Base-by-base conservation (phyloP, 2,797 vertebrate genomes). In the Platyrinchus mystaceus region DNA sequence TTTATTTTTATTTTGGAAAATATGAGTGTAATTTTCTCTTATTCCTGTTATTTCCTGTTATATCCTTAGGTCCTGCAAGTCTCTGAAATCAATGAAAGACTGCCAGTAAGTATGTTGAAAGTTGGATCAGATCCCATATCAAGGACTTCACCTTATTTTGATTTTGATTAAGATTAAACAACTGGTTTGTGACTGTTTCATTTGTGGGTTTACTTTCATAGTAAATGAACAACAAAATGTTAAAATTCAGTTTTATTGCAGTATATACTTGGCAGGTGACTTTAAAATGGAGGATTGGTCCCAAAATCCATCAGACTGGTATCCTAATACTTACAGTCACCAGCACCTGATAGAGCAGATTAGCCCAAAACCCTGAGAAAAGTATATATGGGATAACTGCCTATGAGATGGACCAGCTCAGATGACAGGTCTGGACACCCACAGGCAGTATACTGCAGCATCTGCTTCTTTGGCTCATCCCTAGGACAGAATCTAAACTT, bases 361-460 rank as follows among this genome's bases (percentile, higher is more conserved):
- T 24, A 17, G 36, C 67, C 56, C 37, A 76, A 83, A 83, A 41
- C 32, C 36, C 22, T 2, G 0, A 41, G 32, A 12, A 23, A 81
- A 67, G 22, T 11, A 36, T 14, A 0, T 22, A 10, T 4, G 32
- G 32, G 14, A 11, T 27, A 49, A 67, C 6, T 20, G 46, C 41
- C 26, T 23, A 32, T 0, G 0, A n/a, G 36, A 44, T 10, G 21
- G 47, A 14, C 30, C 34, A 70, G 32, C 6, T 55, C 19, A 55
- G 8, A 8, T 18, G 27, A 76, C 30, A 62, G 23, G 36, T 56
- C 73, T 63, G 46, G 32, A 67, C 52, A 67, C 14, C 34, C 44
- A 39, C 7, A 17, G 6, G 12, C 24, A 55, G 5, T 0, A 26
- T 13, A 18, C 8, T 17, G 12, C 28, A 75, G 62, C 12, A 50